These are phyloP conservation scores for Enteromius argenteus DNA, from an alignment of 2,797 vertebrate genomes.

Conservation along the genomic window DNA sequence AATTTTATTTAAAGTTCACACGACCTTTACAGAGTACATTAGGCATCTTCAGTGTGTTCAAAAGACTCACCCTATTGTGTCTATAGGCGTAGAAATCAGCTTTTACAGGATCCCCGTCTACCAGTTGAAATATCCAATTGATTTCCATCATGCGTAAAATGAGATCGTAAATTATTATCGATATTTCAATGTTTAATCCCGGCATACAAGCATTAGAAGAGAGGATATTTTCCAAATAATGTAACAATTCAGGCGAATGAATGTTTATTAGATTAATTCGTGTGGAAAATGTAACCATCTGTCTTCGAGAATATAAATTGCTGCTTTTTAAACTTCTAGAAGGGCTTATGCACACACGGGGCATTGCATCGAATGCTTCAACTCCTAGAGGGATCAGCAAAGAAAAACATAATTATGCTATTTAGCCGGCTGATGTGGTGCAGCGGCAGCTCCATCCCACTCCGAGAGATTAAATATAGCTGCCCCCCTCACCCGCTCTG, in stretches of 20 bases:
- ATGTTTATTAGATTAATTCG: slow-evolving; percentile 57
- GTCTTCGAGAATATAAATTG: slow-evolving; percentile 58
- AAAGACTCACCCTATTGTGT: slow-evolving; percentile 42
- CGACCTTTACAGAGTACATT: slow-evolving; percentile 37
- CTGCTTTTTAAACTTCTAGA: slow-evolving; percentile 53
- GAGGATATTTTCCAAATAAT: slow-evolving; percentile 6
- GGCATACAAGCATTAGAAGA: slow-evolving; percentile 4
- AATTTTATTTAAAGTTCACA: slow-evolving; percentile 34
- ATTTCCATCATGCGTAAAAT: slow-evolving; percentile 58
- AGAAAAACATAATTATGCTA: slow-evolving; percentile 78
- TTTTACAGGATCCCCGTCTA: slow-evolving; percentile 45
- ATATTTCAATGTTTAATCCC: slow-evolving; percentile 47
- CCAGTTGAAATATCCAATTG: slow-evolving; percentile 52
- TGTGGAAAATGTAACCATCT: slow-evolving; percentile 30
- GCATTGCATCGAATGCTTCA: slow-evolving; percentile 70
- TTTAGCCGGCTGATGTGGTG: slow-evolving; percentile 82
- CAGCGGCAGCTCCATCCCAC: slow-evolving; percentile 78
- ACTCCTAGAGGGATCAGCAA: slow-evolving; percentile 67
- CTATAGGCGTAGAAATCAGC: slow-evolving; percentile 44
- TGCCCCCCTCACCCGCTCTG: slow-evolving; percentile 61
- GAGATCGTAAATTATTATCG: slow-evolving; percentile 56
- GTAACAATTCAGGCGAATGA: slow-evolving; percentile 59
- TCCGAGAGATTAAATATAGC: slow-evolving; percentile 81
- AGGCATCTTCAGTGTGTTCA: slow-evolving; percentile 25
- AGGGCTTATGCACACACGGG: slow-evolving; percentile 65